Conservation (phyloP, 2,888 invertebrate genomes). For the Ormyrus labotus region DNA sequence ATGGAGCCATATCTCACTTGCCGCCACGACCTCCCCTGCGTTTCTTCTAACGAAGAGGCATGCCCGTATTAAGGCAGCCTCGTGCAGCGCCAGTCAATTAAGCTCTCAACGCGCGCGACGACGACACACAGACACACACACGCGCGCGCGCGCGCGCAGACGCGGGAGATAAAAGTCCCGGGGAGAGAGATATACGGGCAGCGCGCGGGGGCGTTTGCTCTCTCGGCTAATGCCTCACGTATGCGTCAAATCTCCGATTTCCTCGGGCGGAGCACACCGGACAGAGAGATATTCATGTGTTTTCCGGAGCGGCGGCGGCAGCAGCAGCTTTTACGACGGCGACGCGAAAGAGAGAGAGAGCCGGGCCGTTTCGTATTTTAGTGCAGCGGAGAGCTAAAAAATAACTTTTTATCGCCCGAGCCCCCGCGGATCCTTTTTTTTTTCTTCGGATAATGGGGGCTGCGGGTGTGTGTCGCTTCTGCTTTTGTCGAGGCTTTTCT, state of each 20-base stretch:
- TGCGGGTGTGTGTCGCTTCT: background rate
- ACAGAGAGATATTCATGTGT: constrained; percentile 20
- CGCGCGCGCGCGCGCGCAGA: too few species aligned
- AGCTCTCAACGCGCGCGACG: constrained; percentile 13
- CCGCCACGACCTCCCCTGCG: background rate
- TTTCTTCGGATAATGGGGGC: background rate
- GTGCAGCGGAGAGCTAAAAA: background rate
- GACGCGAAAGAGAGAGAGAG: background rate
- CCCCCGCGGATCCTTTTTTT: background rate
- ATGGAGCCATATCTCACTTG: background rate
- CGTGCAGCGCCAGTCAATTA: constrained; percentile 10
- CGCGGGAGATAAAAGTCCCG: too few species aligned
- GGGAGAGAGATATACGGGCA: too few species aligned
- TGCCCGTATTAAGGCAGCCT: constrained; percentile 26
- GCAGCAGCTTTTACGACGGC: constrained; percentile 24
- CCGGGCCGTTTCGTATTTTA: constrained; percentile 18
- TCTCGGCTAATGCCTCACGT: too few species aligned
- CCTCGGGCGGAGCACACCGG: background rate
- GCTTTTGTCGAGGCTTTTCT: too few species aligned
- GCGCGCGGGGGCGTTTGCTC: too few species aligned
- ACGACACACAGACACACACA: background rate
- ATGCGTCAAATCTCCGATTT: constrained; percentile 39
- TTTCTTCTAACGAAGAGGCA: constrained; percentile 1
- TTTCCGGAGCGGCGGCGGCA: background rate
- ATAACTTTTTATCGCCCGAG: constrained; percentile 25